Conservation (phyloP, 2,888 invertebrate genomes). For the Polietes domitor region DNA sequence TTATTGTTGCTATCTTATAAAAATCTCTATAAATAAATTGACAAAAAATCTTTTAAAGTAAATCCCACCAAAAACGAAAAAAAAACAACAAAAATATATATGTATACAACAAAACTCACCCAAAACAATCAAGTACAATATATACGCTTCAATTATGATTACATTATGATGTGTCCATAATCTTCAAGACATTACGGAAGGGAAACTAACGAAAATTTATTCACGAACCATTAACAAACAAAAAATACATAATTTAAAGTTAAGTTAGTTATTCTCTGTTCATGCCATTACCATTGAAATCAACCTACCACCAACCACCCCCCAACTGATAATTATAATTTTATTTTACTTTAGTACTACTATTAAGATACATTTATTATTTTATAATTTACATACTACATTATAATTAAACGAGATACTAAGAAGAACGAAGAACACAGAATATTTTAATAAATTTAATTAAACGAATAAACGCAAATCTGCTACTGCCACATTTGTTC, state of each 20-base stretch:
- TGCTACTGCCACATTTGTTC: slow-evolving; percentile 15
- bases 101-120: neutral
- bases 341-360: slow-evolving; percentile 43
- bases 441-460: slow-evolving; percentile 12
- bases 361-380: slow-evolving; percentile 52
- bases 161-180: no score
- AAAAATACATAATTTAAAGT: no score
- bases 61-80: neutral
- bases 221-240: slow-evolving; percentile 40
- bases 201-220: slow-evolving; percentile 1
- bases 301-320: neutral
- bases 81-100: neutral
- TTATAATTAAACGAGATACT: slow-evolving; percentile 30
- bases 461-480: neutral
- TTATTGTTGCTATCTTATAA: neutral
- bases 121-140: neutral
- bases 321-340: slow-evolving; percentile 28
- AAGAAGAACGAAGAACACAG: neutral
- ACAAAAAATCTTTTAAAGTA: neutral
- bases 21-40: neutral
- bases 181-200: neutral
- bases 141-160: no score
- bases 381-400: slow-evolving; percentile 49
- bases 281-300: slow-evolving; percentile 34
- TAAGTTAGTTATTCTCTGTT: no score